phyloP scores from a whole-genome alignment of 2,888 invertebrate species.

The Ethmia dodecea region DNA sequence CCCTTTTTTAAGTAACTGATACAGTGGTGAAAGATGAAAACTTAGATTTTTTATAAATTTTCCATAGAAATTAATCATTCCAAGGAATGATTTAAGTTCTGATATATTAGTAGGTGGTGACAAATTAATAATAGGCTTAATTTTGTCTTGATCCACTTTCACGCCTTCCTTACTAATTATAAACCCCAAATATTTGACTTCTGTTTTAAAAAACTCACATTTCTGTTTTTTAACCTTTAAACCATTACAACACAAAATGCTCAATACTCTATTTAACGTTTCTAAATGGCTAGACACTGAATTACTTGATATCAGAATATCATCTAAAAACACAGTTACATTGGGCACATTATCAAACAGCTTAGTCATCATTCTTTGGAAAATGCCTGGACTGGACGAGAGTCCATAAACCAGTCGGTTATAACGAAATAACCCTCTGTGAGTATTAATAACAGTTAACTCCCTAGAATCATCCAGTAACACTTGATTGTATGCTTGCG shows the following conservation, averaged over 20 bases:
- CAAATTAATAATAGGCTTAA: background rate
- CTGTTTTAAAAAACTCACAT: background rate
- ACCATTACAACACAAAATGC: background rate
- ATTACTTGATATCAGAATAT: background rate
- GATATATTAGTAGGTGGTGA: background rate
- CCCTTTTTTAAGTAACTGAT: background rate
- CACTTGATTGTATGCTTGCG: background rate
- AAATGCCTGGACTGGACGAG: background rate
- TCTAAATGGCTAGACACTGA: background rate
- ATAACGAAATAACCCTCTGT: background rate
- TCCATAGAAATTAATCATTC: background rate
- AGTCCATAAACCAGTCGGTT: background rate
- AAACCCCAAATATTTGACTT: background rate
- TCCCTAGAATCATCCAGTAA: background rate
- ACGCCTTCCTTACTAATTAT: background rate
- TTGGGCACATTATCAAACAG: background rate
- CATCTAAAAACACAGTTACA: background rate
- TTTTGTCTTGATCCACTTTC: background rate
- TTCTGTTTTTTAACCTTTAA: background rate
- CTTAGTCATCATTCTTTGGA: background rate
- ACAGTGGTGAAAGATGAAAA: background rate
- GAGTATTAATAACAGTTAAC: background rate
- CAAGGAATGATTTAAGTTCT: background rate
- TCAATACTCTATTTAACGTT: background rate
- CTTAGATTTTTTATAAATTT: slow-evolving; percentile 1